These are phyloP conservation scores for Tor tambroides DNA, from an alignment of 2,113 vertebrate species.

Conservation along the genomic window DNA sequence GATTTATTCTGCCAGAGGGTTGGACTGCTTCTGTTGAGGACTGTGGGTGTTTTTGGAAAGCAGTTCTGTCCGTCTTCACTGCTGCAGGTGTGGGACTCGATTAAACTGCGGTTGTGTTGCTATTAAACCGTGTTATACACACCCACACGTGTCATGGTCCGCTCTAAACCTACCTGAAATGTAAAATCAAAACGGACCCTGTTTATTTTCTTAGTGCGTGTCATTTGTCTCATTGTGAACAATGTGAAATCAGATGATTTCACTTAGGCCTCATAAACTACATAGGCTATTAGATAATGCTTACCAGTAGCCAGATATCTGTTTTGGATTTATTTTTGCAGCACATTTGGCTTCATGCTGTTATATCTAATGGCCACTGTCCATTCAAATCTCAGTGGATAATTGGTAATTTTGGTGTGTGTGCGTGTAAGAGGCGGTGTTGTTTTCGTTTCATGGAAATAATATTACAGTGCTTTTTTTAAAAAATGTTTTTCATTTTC, in stretches of 20 bases:
- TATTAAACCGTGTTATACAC: background rate
- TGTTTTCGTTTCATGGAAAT: background rate
- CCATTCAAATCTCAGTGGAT: background rate
- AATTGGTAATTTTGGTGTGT: background rate
- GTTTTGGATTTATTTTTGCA: background rate
- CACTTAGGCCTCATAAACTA: background rate
- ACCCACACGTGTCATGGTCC: background rate
- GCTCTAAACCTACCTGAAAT: background rate
- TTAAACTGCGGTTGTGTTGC: background rate
- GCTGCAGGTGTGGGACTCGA: conserved; percentile 18
- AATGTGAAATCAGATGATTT: background rate
- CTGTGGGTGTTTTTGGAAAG: conserved; percentile 3
- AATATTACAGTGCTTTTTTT: background rate
- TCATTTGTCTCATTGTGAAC: background rate
- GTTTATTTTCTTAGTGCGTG: background rate
- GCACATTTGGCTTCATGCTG: background rate
- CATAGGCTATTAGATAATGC: background rate
- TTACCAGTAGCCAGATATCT: background rate
- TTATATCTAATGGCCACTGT: background rate
- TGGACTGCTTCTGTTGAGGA: background rate
- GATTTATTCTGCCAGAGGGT: conserved; percentile 12
- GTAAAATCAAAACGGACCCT: background rate
- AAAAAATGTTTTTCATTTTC: too few species aligned
- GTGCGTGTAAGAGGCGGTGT: background rate
- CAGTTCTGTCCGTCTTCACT: background rate